phyloP scores from a whole-genome alignment of 2,888 invertebrate genomes.

The Nycteola revayana region DNA sequence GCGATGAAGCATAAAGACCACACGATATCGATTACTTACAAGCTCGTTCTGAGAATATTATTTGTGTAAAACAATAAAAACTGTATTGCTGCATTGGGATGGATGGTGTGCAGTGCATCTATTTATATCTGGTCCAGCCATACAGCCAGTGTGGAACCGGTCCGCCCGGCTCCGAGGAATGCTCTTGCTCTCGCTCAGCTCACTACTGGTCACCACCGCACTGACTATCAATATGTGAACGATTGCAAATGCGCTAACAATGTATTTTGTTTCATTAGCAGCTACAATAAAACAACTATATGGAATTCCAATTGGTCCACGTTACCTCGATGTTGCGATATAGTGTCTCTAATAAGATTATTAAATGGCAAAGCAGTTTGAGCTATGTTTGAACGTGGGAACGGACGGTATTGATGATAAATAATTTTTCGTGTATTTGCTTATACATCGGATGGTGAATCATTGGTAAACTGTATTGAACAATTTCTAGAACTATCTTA shows the following conservation, averaged over 20 bases:
- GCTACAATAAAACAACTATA: slow-evolving; percentile 39
- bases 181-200: slow-evolving; percentile 69
- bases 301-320: slow-evolving; percentile 36
- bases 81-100: slow-evolving; percentile 66
- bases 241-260: slow-evolving; percentile 64
- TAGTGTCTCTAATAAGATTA: slow-evolving; percentile 35
- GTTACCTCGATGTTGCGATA: slow-evolving; percentile 33
- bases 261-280: slow-evolving; percentile 55
- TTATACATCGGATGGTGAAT: slow-evolving; percentile 8
- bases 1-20: slow-evolving; percentile 7
- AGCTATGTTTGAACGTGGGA: slow-evolving; percentile 29
- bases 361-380: slow-evolving; percentile 33
- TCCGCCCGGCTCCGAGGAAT: slow-evolving; percentile 67
- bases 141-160: slow-evolving; percentile 71
- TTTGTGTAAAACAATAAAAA: slow-evolving; percentile 41
- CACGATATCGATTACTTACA: slow-evolving; percentile 4
- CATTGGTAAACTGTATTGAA: slow-evolving; percentile 4
- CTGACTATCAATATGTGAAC: slow-evolving; percentile 48
- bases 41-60: slow-evolving; percentile 10
- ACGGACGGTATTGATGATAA: slow-evolving; percentile 13
- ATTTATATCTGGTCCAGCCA: slow-evolving; percentile 77
- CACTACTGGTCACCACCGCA: slow-evolving; percentile 51
- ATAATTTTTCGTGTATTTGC: slow-evolving; percentile 10
- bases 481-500: slow-evolving; percentile 7
- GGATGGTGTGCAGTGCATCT: slow-evolving; percentile 71